Base-by-base conservation (phyloP, 2,113 vertebrate genomes). In the Macquaria australasica region DNA sequence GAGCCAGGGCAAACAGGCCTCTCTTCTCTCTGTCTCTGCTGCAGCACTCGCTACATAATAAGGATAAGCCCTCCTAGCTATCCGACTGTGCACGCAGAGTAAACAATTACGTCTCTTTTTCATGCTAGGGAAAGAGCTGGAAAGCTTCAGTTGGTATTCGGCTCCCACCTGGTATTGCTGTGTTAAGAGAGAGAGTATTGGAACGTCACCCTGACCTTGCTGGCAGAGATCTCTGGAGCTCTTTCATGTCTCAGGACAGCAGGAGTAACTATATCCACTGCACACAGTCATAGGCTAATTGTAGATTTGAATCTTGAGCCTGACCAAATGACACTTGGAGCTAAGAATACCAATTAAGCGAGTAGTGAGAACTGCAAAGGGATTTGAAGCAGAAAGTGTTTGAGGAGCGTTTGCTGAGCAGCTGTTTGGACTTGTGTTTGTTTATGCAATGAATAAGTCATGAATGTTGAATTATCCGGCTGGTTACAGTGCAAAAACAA, bases 51-150 rank as follows among this genome's bases (percentile, higher is more conserved):
- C 88, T 67, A 81, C 90, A 89, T 89, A 91, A 90, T 84, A 84
- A 86, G 89, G 79, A 90, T 84, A 82, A 87, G 79, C 78, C 83
- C 91, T 90, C 64, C 86, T 62, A 88, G 88, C 91, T 73, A 82
- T 86, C 75, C 9, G 50, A 89, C 82, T 89, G 82, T 83, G 88
- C 81, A 67, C 58, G 34, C 87, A 79, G 86, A 90, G 90, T 79
- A 91, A 94, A 94, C 92, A 92, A 94, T 94, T 89, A 88, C 56
- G 10, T 76, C 81, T 92, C 75, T 84, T 92, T 92, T 83, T 80
- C 82, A 75, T 88, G 87, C 80, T n/a, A 58, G 75, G 77, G 77
- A 85, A 78, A 48, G 77, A 74, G 83, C 59, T 73, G 43, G 72
- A 84, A 80, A 85, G 80, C 86, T 82, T 59, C 60, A 31, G 80